Evolutionary conservation across 2,797 vertebrate species (phyloP).

Genomic region (Acanthurus lineatus): DNA sequence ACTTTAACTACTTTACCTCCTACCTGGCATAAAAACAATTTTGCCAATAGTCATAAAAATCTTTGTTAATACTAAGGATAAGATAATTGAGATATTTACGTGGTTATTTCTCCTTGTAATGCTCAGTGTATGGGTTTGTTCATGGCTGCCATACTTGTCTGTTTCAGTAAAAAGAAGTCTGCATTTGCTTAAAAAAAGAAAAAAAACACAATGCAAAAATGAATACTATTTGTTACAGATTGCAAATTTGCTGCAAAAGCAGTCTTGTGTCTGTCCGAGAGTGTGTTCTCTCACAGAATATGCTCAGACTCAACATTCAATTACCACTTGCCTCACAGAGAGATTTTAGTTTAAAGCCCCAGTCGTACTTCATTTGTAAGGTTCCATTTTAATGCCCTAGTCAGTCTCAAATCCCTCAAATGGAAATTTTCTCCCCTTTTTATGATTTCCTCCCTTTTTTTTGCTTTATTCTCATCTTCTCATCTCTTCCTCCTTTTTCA

Average conservation of each 20-base stretch:
- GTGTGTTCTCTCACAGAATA: slow-evolving; percentile 31
- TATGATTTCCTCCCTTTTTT: slow-evolving; percentile 27
- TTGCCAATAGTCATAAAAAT: too few relatives aligned
- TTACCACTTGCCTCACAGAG: slow-evolving; percentile 65
- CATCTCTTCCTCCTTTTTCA: neutral
- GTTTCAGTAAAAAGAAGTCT: neutral
- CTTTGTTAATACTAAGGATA: neutral
- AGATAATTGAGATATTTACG: neutral
- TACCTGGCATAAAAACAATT: neutral
- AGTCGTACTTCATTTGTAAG: slow-evolving; percentile 63
- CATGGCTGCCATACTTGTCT: neutral
- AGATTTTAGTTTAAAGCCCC: slow-evolving; percentile 72
- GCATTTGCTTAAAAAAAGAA: neutral
- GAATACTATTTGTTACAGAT: neutral
- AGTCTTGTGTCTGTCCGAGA: neutral
- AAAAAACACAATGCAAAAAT: neutral
- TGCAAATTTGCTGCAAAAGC: neutral
- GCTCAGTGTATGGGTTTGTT: neutral
- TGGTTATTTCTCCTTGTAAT: neutral
- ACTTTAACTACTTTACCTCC: neutral
- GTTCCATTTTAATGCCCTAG: slow-evolving; percentile 61
- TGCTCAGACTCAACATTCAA: slow-evolving; percentile 66
- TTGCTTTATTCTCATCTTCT: slow-evolving; percentile 32
- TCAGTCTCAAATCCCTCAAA: slow-evolving; percentile 63
- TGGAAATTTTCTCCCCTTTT: slow-evolving; percentile 23